These are phyloP conservation scores for Paramuricea clavata DNA, from an alignment of 92 coral and sea anemone species.

Conservation along the genomic window DNA sequence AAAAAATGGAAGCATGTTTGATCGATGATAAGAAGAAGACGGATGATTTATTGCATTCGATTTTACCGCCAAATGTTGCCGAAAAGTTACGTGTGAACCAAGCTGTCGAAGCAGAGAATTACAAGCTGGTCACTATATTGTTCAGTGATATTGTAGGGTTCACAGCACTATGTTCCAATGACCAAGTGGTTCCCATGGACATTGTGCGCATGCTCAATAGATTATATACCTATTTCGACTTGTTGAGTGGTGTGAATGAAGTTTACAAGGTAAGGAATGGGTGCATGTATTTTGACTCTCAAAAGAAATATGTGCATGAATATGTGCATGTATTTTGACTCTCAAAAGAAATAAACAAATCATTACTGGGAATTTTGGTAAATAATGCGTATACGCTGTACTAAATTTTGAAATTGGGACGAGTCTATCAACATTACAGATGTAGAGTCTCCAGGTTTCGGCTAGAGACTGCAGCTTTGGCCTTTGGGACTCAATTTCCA, in stretches of 20 bases:
- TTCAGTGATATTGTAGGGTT: constrained; percentile 99
- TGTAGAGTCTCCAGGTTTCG: too few species aligned
- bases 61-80: constrained; percentile 95
- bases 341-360: too few species aligned
- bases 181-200: constrained; percentile 98
- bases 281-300: background rate
- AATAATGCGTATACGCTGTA: too few species aligned
- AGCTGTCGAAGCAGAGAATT: constrained; percentile 96
- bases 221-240: constrained; percentile 95
- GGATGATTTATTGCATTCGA: constrained; percentile 92
- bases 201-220: constrained; percentile 95
- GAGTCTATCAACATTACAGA: too few species aligned
- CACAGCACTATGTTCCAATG: constrained; percentile 96
- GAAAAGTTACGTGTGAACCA: constrained; percentile 90
- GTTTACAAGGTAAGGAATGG: constrained; percentile 85
- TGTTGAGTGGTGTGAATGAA: constrained; percentile 95
- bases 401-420: too few species aligned
- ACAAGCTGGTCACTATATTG: constrained; percentile 90
- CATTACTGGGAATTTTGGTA: background rate
- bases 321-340: too few species aligned
- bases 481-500: too few species aligned
- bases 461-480: too few species aligned
- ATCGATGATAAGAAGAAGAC: constrained; percentile 96
- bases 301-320: too few species aligned
- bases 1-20: constrained; percentile 84